A percentile compares a stretch with the other conserved stretches of the same genome.
These are phyloP conservation scores for Ophiothrix spiculata DNA, from an alignment of 35 echinoderm and acorn worm genomes.

Conservation along the genomic window DNA sequence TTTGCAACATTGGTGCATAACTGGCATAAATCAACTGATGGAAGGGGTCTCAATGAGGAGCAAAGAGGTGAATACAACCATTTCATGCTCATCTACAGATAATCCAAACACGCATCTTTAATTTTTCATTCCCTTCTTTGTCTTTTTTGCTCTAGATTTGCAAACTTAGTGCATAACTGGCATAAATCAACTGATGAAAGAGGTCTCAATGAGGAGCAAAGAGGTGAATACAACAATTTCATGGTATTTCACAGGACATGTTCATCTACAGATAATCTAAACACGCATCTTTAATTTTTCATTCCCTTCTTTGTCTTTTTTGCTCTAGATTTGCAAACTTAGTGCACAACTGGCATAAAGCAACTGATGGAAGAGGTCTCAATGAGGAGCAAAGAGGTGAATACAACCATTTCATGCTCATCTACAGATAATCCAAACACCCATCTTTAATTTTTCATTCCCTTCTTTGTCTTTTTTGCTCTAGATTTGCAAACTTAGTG, in stretches of 20 bases:
- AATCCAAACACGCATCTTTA: no score
- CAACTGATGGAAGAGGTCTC: not conserved
- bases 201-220: not conserved
- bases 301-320: no score
- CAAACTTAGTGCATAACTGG: not conserved
- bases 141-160: no score
- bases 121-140: no score
- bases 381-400: not conserved
- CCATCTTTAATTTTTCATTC: no score
- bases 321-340: not conserved
- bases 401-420: not conserved
- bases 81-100: not conserved
- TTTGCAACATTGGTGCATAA: not conserved
- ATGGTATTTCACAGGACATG: no score
- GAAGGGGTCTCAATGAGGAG: not conserved
- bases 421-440: no score
- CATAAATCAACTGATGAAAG: not conserved
- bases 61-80: not conserved
- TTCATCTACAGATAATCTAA: no score
- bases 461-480: no score
- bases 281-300: no score
- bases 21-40: not conserved
- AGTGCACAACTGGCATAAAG: not conserved
- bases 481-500: not conserved
- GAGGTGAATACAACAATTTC: not conserved